Evolutionary conservation across 2,113 vertebrate species (phyloP).

Genomic region (Ciconia stormi): DNA sequence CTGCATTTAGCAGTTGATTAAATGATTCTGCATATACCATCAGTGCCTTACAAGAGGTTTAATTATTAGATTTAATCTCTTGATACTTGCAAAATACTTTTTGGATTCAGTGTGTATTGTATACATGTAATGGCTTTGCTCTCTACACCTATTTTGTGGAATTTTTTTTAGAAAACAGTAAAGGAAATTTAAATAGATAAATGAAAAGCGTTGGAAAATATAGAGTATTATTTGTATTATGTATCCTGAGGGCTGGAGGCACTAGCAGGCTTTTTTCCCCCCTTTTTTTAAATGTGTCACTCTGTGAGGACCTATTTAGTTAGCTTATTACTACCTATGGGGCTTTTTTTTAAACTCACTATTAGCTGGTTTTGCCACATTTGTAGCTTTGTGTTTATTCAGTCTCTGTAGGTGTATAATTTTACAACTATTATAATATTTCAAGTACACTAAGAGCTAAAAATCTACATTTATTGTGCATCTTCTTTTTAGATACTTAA

Average conservation of each 20-base stretch:
- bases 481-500: neutral
- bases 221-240: neutral
- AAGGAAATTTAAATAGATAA: neutral
- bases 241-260: neutral
- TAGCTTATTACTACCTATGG: neutral
- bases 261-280: neutral
- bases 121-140: neutral
- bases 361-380: neutral
- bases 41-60: neutral
- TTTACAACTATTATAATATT: neutral
- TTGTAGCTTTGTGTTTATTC: neutral
- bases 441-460: neutral
- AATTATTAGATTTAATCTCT: slow-evolving; percentile 16
- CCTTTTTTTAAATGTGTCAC: neutral
- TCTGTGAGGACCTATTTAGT: neutral
- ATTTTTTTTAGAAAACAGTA: neutral
- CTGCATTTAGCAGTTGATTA: slow-evolving; percentile 17
- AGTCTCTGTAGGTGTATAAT: neutral
- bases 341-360: neutral
- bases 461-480: neutral
- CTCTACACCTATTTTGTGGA: neutral
- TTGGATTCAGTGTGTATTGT: neutral
- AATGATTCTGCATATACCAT: neutral
- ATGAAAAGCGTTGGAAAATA: neutral
- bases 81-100: neutral